These are phyloP conservation scores for Diarsia mendica DNA, from an alignment of 2,888 invertebrate species.

Conservation along the genomic window DNA sequence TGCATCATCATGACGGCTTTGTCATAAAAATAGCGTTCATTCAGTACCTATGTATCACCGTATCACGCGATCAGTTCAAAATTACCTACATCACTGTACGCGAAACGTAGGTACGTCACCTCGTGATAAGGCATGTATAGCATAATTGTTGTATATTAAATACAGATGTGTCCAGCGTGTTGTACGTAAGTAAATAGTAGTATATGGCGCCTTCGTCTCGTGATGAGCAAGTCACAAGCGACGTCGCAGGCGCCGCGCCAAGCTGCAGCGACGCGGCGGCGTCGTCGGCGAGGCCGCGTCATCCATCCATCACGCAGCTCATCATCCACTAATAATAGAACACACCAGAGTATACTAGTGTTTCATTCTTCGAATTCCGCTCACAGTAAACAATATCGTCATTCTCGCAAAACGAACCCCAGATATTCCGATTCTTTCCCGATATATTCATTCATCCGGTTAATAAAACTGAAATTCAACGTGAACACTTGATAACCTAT, in stretches of 20 bases:
- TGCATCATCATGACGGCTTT: conserved; percentile 46
- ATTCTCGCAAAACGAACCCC: conserved; percentile 70
- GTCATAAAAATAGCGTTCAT: conserved; percentile 71
- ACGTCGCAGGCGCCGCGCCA: conserved; percentile 75
- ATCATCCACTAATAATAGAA: conserved; percentile 87
- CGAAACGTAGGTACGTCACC: conserved; percentile 74
- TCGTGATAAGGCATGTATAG: conserved; percentile 74
- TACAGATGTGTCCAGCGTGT: conserved; percentile 62
- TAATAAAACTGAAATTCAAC: conserved; percentile 75
- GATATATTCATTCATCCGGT: conserved; percentile 75
- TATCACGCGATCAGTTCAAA: conserved; percentile 71
- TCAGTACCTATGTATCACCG: conserved; percentile 60
- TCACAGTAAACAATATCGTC: conserved; percentile 81
- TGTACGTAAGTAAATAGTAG: conserved; percentile 61
- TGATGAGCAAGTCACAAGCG: conserved; percentile 68
- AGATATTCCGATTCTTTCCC: conserved; percentile 70
- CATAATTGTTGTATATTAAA: conserved; percentile 68
- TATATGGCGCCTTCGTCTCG: conserved; percentile 76
- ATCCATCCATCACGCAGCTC: conserved; percentile 86
- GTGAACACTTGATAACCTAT: conserved; percentile 79
- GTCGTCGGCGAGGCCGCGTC: conserved; percentile 84
- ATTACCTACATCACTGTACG: conserved; percentile 82
- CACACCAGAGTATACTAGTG: conserved; percentile 72
- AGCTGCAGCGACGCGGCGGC: conserved; percentile 65
- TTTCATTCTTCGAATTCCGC: conserved; percentile 86